phyloP scores from a whole-genome alignment of 2,797 vertebrate genomes.

The Cebuella pygmaea region DNA sequence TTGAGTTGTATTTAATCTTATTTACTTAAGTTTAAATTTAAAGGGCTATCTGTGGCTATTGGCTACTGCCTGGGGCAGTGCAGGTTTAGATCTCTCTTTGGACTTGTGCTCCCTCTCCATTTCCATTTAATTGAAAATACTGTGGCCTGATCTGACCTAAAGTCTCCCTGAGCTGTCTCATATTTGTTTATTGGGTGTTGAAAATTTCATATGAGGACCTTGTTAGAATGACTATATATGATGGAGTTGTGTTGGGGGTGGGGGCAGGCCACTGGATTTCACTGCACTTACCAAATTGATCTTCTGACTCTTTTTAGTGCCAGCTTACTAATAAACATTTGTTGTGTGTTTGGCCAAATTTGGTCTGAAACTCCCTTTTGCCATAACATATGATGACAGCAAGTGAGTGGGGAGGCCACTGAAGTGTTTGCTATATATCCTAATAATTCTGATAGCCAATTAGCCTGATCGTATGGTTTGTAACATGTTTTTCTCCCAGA shows the following conservation, averaged over 20 bases:
- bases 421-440: neutral
- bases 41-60: neutral
- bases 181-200: neutral
- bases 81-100: neutral
- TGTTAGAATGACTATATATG: neutral
- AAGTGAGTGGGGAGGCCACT: neutral
- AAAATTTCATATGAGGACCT: neutral
- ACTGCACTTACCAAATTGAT: neutral
- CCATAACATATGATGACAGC: too few species aligned
- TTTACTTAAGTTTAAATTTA: neutral
- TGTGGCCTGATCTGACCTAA: neutral
- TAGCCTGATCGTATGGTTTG: neutral
- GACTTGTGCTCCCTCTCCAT: neutral
- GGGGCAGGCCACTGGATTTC: neutral
- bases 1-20: neutral
- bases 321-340: neutral
- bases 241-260: neutral
- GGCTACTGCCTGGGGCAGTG: neutral
- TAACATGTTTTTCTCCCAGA: neutral
- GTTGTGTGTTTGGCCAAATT: neutral
- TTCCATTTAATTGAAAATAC: neutral
- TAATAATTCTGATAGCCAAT: neutral
- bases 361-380: neutral
- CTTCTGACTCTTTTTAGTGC: neutral
- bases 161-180: neutral